Evolutionary conservation across 2,888 invertebrate genomes (phyloP).

Genomic region (Galerucella pusilla): DNA sequence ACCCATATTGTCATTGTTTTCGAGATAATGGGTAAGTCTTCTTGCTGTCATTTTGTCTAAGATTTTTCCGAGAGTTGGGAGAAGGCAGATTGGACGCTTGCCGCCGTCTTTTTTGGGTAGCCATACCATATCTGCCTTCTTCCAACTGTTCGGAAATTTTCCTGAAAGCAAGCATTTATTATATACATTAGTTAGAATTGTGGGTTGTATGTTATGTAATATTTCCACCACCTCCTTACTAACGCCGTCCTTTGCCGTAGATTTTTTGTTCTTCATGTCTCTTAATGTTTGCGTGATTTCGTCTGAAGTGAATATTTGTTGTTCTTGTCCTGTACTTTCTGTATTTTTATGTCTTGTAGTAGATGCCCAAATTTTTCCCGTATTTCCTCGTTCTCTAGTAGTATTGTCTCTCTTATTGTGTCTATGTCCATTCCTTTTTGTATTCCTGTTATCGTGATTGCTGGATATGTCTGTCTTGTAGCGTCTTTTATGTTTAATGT

Average conservation of each 20-base stretch:
- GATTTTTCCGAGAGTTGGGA: conserved; percentile 48
- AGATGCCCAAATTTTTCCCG: no score
- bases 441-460: neutral
- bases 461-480: neutral
- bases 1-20: conserved; percentile 35
- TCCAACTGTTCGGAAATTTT: conserved; percentile 47
- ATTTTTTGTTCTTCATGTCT: no score
- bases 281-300: no score
- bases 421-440: neutral
- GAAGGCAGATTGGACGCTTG: conserved; percentile 32
- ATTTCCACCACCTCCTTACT: no score
- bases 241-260: no score
- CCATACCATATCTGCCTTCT: conserved; percentile 45
- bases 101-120: conserved; percentile 46
- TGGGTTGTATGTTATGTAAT: neutral
- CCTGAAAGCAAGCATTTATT: conserved; percentile 37
- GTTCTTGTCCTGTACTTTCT: no score
- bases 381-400: neutral
- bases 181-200: neutral
- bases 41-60: conserved; percentile 50
- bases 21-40: conserved; percentile 45
- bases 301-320: no score
- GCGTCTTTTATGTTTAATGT: neutral
- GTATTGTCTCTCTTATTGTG: neutral
- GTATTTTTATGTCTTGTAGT: no score